These are phyloP conservation scores for Mareca penelope DNA, from an alignment of 2,797 vertebrate genomes.

Conservation along the genomic window DNA sequence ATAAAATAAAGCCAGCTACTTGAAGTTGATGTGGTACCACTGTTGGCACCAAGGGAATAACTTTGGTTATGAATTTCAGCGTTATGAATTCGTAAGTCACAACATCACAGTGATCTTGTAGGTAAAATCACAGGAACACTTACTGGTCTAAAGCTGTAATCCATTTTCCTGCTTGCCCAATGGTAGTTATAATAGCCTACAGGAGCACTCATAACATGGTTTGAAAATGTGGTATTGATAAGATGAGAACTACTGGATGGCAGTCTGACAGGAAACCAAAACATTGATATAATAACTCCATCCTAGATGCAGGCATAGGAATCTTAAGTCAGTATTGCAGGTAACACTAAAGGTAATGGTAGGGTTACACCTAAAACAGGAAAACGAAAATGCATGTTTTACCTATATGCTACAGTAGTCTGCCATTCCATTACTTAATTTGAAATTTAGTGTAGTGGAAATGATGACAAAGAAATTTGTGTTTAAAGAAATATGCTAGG, in stretches of 20 bases:
- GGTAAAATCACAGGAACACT: not conserved
- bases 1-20: not conserved
- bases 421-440: not conserved
- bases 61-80: too few relatives aligned
- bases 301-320: not conserved
- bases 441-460: not conserved
- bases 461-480: too few relatives aligned
- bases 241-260: not conserved
- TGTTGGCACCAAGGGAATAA: not conserved
- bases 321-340: not conserved
- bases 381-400: not conserved
- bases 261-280: not conserved
- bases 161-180: not conserved
- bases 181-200: not conserved
- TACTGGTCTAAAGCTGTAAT: not conserved
- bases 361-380: not conserved
- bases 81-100: not conserved
- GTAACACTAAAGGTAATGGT: not conserved
- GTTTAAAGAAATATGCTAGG: not conserved
- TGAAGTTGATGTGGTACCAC: not conserved
- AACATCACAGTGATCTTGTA: not conserved
- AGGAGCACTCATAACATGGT: not conserved
- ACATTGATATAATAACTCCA: not conserved
- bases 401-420: rapidly evolving
- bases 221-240: not conserved